phyloP scores from a whole-genome alignment of 1,140 invertebrate species.

The Meloidogyne floridensis region DNA sequence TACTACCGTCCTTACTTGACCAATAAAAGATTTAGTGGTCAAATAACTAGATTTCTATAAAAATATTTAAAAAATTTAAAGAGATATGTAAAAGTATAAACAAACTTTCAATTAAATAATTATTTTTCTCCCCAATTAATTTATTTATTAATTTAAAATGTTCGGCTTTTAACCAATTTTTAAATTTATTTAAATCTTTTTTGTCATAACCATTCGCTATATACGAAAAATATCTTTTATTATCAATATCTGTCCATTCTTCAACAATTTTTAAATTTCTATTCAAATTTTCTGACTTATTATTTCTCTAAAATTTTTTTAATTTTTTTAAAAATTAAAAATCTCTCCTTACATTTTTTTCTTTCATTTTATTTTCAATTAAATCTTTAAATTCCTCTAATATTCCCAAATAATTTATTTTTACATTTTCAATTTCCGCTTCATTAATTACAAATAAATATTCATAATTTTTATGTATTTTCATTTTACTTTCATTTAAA shows the following conservation, averaged over 20 bases:
- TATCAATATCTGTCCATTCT: neutral
- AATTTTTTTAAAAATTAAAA: neutral
- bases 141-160: neutral
- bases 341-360: neutral
- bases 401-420: neutral
- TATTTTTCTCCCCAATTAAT: neutral
- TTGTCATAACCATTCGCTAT: neutral
- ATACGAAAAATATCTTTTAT: neutral
- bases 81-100: neutral
- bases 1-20: too few species aligned
- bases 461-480: neutral
- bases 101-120: neutral
- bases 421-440: neutral
- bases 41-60: too few species aligned
- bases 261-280: neutral
- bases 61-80: neutral
- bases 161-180: neutral
- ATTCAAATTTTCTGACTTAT: neutral
- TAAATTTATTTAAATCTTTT: neutral
- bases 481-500: neutral
- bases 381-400: neutral
- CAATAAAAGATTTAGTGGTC: too few species aligned
- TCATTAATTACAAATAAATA: neutral
- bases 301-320: too few species aligned
- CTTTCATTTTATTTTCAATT: neutral